Evolutionary conservation across 2,888 invertebrate species (phyloP).

Genomic region (Aphidius colemani): DNA sequence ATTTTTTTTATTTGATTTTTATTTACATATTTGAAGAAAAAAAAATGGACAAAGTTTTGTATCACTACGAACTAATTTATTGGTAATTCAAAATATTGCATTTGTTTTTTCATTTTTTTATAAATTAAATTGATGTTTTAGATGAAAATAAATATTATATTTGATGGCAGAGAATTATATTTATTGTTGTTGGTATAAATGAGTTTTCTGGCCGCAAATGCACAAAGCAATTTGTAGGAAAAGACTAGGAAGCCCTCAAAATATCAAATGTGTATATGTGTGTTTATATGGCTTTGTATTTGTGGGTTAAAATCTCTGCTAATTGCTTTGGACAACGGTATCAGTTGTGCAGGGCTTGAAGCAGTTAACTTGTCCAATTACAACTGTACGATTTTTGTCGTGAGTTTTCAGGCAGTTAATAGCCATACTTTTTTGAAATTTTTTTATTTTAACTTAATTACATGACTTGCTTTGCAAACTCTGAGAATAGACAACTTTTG

Average conservation of each 20-base stretch:
- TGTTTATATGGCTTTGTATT: too few relatives aligned
- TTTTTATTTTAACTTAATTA: too few relatives aligned
- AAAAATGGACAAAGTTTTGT: neutral
- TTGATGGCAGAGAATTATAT: constrained; percentile 1
- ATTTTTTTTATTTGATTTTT: neutral
- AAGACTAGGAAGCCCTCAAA: constrained; percentile 41
- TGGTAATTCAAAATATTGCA: neutral
- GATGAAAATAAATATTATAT: neutral
- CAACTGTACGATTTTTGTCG: too few relatives aligned
- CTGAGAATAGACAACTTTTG: too few relatives aligned
- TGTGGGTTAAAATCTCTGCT: constrained; percentile 40
- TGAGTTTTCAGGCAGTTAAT: too few relatives aligned
- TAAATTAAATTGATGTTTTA: neutral
- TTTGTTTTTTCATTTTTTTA: neutral
- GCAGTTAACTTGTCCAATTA: too few relatives aligned
- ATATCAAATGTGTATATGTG: constrained; percentile 32
- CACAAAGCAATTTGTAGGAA: constrained; percentile 27
- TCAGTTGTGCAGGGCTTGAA: constrained; percentile 35
- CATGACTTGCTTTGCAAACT: neutral
- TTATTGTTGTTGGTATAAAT: neutral
- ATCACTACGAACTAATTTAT: neutral
- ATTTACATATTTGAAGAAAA: neutral
- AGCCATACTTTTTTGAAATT: too few relatives aligned
- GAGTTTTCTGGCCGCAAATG: constrained; percentile 4
- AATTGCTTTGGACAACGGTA: constrained; percentile 39